Evolutionary conservation across 2,113 vertebrate species (phyloP), one percentile per base, ranked within the genome.

Genomic region (Ceyx melanurus): DNA sequence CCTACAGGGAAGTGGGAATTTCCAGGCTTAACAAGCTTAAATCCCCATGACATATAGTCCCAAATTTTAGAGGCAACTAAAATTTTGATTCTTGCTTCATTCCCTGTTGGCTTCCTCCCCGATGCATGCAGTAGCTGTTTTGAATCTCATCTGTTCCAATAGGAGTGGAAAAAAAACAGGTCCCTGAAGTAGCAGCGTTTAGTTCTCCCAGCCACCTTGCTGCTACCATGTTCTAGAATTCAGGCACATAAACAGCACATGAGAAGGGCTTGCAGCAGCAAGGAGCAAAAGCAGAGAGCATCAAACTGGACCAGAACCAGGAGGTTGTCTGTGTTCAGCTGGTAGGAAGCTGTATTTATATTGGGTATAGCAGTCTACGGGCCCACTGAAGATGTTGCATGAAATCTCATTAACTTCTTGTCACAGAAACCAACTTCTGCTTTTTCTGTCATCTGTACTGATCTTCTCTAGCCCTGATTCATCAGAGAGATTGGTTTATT

Each of bases 41-140:
- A 96, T 93, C 93, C 92, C 89, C 91, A 65, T 86, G 93, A 96
- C 85, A 86, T 70, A 93, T 4, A 94, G 75, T 88, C 82, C 85
- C 89, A 94, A 92, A 88, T 94, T 94, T 94, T 86, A 86, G 64
- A 91, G 43, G 89, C 95, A 89, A 79, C 86, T 70, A 80, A 64
- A 60, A 87, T 95, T 95, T 75, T 88, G 56, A 86, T 92, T 94
- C 82, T 82, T 89, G 37, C 60, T 95, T 91, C 4, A 11, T n/a
- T 96, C 95, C 94, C 89, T 71, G 50, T 88, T 95, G 94, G 91
- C 50, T 93, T 94, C 35, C 87, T 96, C 95, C 94, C 91, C 29
- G 56, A 82, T 95, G 85, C 81, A 88, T 9, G 56, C 85, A 83
- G 80, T 85, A 89, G 78, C 73, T 77, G 78, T 91, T 88, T 75